Evolutionary conservation across 2,797 vertebrate genomes (phyloP).

Genomic region (Dermochelys coriacea): DNA sequence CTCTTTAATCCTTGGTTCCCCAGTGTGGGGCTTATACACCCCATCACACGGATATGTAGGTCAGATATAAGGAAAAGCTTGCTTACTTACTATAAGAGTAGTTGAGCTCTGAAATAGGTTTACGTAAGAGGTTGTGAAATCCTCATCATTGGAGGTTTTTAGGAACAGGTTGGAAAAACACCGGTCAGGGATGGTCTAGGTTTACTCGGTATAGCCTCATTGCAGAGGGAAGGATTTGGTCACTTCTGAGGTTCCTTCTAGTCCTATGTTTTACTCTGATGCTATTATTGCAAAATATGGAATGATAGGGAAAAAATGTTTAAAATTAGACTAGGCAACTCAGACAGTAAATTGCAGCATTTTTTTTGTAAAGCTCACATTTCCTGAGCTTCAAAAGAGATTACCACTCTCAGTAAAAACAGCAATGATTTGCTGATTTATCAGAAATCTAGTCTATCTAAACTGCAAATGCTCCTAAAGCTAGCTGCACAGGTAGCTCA

Average conservation of each 20-base stretch:
- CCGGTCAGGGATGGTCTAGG: not conserved
- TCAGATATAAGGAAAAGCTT: not conserved
- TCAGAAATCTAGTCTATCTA: not conserved
- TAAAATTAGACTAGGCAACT: too few relatives aligned
- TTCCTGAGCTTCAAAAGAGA: not conserved
- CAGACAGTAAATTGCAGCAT: too few relatives aligned
- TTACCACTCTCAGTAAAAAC: constrained; percentile 2
- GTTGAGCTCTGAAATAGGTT: too few relatives aligned
- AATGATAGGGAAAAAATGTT: not conserved
- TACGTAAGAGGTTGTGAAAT: too few relatives aligned
- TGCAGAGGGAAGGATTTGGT: not conserved
- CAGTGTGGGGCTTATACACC: too few relatives aligned
- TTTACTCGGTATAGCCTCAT: not conserved
- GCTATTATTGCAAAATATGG: not conserved
- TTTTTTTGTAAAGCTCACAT: not conserved
- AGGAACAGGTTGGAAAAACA: not conserved
- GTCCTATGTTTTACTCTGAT: not conserved
- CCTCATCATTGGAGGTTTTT: not conserved
- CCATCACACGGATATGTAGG: not conserved
- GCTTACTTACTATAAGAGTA: not conserved
- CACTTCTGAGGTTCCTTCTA: not conserved
- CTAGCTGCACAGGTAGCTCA: not conserved
- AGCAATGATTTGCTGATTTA: not conserved
- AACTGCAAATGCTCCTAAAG: not conserved
- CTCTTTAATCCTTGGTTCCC: not conserved